A percentile compares a stretch with the other conserved stretches of the same genome.
Evolutionary conservation across 1,140 invertebrate genomes (phyloP).

Genomic region (Leptinotarsa defecta): DNA sequence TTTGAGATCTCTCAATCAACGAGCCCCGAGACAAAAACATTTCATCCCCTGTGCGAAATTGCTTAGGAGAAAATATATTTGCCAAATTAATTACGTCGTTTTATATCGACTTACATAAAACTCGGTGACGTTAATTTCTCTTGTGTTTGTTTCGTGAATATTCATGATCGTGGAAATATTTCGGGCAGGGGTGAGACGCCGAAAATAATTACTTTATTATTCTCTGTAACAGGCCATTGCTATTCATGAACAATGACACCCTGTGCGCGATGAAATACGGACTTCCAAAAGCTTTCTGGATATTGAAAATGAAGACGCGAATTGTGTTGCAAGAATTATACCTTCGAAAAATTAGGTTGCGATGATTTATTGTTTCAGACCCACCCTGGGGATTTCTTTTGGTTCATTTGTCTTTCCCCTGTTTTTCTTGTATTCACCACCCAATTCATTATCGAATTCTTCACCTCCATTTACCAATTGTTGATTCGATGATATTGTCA

Average conservation of each 20-base stretch:
- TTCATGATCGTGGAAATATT: conserved; percentile 3
- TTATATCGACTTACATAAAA: conserved; percentile 4
- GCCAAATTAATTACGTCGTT: neutral
- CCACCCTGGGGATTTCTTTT: no score
- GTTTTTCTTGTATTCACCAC: no score
- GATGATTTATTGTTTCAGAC: no score
- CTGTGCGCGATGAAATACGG: conserved; percentile 4
- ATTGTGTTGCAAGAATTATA: no score
- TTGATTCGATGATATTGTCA: no score
- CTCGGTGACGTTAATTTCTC: conserved; percentile 5
- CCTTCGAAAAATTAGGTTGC: no score
- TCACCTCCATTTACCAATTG: no score
- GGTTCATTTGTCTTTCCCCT: no score
- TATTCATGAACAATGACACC: neutral
- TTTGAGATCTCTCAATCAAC: neutral
- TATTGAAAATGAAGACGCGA: neutral
- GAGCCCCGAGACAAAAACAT: neutral
- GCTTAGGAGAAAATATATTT: neutral
- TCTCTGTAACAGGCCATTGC: conserved; percentile 4
- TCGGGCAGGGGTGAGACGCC: neutral
- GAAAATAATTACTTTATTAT: conserved; percentile 4
- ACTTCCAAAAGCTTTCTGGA: neutral
- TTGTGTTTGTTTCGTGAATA: conserved; percentile 4
- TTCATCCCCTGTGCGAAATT: neutral
- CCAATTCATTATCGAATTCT: no score